phyloP scores from a whole-genome alignment of 2,113 vertebrate species.

The Zonotrichia leucophrys region DNA sequence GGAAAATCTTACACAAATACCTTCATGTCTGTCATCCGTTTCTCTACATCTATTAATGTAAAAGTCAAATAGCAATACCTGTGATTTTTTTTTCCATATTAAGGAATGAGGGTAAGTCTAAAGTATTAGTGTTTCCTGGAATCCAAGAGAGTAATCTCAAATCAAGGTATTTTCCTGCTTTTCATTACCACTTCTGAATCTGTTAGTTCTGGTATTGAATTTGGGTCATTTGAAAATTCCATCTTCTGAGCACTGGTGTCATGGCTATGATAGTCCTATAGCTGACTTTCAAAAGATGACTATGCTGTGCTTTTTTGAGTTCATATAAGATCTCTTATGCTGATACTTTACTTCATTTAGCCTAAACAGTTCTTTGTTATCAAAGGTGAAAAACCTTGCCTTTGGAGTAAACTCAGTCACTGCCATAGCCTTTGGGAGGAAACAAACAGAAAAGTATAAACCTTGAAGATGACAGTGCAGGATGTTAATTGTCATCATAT shows the following conservation, averaged over 20 bases:
- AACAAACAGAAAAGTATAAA: background rate
- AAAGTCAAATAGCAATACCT: background rate
- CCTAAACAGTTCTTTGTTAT: background rate
- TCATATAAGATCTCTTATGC: background rate
- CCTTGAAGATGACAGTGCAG: background rate
- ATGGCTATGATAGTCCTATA: background rate
- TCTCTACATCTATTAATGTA: background rate
- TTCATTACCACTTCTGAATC: background rate
- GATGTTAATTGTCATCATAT: background rate
- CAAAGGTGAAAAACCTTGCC: background rate
- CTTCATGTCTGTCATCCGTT: background rate
- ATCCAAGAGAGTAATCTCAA: background rate
- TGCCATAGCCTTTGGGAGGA: background rate
- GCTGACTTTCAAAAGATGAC: background rate
- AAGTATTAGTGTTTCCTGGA: background rate
- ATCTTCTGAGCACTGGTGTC: background rate
- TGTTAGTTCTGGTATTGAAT: background rate
- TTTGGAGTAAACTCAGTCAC: background rate
- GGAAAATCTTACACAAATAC: background rate
- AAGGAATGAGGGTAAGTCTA: background rate
- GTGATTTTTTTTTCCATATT: background rate
- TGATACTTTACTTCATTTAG: background rate
- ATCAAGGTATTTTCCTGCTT: background rate
- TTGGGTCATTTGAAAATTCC: background rate
- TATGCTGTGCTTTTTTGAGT: background rate